Evolutionary conservation across 2,113 vertebrate species (phyloP).

Genomic region (Nycticebus coucang): DNA sequence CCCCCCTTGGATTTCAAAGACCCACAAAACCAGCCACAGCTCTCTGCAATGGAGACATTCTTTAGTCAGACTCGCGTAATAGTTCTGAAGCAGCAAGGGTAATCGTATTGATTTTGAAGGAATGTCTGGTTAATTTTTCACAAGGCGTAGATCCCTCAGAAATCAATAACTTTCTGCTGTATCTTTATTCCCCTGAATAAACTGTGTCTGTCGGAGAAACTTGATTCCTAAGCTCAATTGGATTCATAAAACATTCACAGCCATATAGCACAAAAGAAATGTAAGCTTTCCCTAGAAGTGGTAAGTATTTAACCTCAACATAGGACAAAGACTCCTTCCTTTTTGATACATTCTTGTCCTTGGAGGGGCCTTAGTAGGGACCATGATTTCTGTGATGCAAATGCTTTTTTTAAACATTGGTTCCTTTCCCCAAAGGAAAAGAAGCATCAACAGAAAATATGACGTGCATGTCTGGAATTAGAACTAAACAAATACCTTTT

Average conservation of each 20-base stretch:
- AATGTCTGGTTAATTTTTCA: constrained; percentile 91
- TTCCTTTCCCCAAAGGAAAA: not conserved
- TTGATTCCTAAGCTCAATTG: constrained; percentile 86
- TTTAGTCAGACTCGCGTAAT: constrained; percentile 67
- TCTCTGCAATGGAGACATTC: constrained; percentile 43
- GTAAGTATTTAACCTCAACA: constrained; percentile 81
- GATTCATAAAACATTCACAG: constrained; percentile 90
- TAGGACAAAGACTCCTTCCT: constrained; percentile 78
- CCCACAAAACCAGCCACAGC: not conserved
- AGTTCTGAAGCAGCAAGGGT: constrained; percentile 81
- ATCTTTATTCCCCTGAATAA: constrained; percentile 88
- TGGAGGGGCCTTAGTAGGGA: constrained; percentile 56
- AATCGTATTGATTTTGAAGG: constrained; percentile 85
- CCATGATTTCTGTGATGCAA: constrained; percentile 19
- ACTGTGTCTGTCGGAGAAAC: constrained; percentile 87
- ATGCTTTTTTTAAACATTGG: not conserved
- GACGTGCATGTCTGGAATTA: not conserved
- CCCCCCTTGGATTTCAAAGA: not conserved
- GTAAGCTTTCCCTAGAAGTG: constrained; percentile 81
- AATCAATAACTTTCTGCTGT: constrained; percentile 89
- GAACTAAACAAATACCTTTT: not conserved
- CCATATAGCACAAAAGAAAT: constrained; percentile 85
- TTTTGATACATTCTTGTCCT: constrained; percentile 73
- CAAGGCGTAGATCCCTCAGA: constrained; percentile 85
- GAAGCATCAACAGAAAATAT: not conserved